Percentiles rank a stretch among this genome's conserved stretches.
phyloP scores from a whole-genome alignment of 2,113 vertebrate genomes.

The Cepphus grylle region DNA sequence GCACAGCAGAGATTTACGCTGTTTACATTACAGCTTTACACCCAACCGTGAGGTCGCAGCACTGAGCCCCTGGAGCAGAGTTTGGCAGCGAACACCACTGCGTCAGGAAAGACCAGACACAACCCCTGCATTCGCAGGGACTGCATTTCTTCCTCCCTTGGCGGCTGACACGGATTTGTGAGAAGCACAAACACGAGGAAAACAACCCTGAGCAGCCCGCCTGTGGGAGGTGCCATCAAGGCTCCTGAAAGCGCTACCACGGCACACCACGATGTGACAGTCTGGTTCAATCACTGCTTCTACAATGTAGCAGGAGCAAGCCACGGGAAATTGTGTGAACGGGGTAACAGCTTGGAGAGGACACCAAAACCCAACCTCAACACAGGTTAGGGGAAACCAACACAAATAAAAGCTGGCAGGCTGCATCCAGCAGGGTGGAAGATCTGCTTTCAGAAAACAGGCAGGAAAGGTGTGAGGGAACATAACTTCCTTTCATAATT shows the following conservation, averaged over 20 bases:
- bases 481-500: conserved; percentile 39
- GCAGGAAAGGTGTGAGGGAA: conserved; percentile 58
- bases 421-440: background rate
- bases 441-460: conserved; percentile 36
- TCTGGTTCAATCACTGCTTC: background rate
- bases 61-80: background rate
- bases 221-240: background rate
- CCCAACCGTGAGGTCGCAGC: background rate
- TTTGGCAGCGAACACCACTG: background rate
- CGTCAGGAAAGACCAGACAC: background rate
- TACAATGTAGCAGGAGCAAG: background rate
- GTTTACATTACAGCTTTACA: background rate
- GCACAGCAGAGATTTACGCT: background rate
- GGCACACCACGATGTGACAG: background rate
- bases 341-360: background rate
- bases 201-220: background rate
- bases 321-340: background rate
- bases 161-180: background rate
- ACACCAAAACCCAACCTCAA: background rate
- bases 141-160: background rate
- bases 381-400: background rate
- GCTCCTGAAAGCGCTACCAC: background rate
- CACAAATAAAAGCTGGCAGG: background rate
- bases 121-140: background rate
- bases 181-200: background rate